phyloP scores from a whole-genome alignment of 2,113 vertebrate genomes.

The Ondatra zibethicus region DNA sequence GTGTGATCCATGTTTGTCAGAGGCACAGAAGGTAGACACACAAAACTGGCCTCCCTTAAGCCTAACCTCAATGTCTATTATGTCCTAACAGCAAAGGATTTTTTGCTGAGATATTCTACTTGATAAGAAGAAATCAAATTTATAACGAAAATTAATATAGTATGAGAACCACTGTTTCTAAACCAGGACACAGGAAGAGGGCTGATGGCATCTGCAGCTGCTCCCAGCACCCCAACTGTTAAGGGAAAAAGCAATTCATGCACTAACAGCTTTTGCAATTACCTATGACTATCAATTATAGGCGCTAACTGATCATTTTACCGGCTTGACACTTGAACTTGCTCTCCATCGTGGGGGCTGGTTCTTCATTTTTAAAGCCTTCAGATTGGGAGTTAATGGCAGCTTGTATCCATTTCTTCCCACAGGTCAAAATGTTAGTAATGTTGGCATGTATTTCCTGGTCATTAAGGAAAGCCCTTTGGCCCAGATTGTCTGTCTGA shows the following conservation, averaged over 20 bases:
- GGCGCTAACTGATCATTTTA: not conserved
- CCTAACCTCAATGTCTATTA: not conserved
- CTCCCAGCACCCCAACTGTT: not conserved
- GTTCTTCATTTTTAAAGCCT: not conserved
- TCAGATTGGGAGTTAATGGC: not conserved
- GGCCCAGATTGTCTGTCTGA: not conserved
- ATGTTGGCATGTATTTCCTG: not conserved
- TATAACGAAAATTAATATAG: not conserved
- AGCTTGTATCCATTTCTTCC: not conserved
- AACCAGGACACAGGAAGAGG: not conserved
- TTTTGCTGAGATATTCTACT: not conserved
- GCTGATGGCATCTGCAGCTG: not conserved
- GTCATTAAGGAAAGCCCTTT: not conserved
- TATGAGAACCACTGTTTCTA: not conserved
- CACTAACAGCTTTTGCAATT: not conserved
- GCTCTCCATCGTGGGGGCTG: not conserved
- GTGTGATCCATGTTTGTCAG: not conserved
- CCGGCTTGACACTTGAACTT: slow-evolving; percentile 25
- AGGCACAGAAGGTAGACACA: accelerated
- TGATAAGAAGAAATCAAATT: not conserved
- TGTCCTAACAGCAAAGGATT: not conserved
- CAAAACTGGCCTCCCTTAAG: not conserved
- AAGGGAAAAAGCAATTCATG: not conserved
- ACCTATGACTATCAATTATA: not conserved
- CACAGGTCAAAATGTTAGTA: not conserved